Base-by-base conservation (phyloP, 1,140 invertebrate genomes). In the Grapholita molesta region DNA sequence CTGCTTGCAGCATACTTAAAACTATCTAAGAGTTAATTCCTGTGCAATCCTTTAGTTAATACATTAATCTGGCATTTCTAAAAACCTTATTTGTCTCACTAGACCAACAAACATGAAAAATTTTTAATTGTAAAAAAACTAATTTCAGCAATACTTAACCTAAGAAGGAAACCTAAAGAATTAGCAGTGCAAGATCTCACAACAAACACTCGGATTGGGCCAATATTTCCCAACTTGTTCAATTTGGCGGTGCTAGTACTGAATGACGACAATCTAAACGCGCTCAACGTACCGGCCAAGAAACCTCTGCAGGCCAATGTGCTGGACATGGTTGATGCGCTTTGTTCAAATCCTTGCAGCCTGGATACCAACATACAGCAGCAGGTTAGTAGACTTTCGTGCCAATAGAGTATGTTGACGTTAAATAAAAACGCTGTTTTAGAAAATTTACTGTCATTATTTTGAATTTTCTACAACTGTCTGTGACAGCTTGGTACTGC, bases 201-300 rank as follows among this genome's bases (percentile, higher is more conserved):
- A 69, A 89, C 85, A 7, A 92, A 92, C 66, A 91, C 90, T 9
- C 75, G 89, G 5, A 92, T 92, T 9, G 92, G 92, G 8, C 90
- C 90, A 0, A 92, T 92, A 76, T 89, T 92, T 48, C 90, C 92
- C 6, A 92, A 92, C 69, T 80, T 92, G 0, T 90, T 92, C 68
- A 92, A 92, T 52, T 65, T 92, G 35, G 88, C 89, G 0, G 87
- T 92, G 0, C 64, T 92, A 33, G 89, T 92, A 0, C 71, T 92
- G 5, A 92, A 90, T 30, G 92, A 92, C 70, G 91, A 92, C 52
- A 91, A 91, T 42, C 70, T 91, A 11, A 91, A 90, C 30, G 88
- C 89, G 6, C 69, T 91, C 24, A 88, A 91, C 61, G 89, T 91
- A 5, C 86, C 85, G 0, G 83, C 83, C 0, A 91, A 90, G 82